These are phyloP conservation scores for Chydorus sphaericus DNA, from an alignment of 2,888 invertebrate genomes.

Conservation along the genomic window DNA sequence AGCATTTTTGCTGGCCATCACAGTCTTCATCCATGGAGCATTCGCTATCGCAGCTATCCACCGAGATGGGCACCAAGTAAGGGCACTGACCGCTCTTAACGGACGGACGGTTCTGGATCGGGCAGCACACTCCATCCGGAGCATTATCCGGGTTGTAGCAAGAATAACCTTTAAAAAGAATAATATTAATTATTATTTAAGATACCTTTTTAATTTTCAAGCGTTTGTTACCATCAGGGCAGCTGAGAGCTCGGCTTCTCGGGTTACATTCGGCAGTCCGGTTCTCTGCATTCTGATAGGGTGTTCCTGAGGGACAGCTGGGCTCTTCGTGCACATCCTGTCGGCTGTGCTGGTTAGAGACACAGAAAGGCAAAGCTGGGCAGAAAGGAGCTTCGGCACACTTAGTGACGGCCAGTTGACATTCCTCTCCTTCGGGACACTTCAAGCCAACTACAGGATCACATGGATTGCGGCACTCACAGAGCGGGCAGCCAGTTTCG, in stretches of 20 bases:
- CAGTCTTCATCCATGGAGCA: slow-evolving; percentile 65
- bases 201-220: too few relatives aligned
- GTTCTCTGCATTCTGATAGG: slow-evolving; percentile 22
- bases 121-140: slow-evolving; percentile 21
- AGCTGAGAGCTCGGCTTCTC: slow-evolving; percentile 21
- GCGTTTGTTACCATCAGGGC: too few relatives aligned
- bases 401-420: slow-evolving; percentile 13
- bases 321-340: slow-evolving; percentile 16
- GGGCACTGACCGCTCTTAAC: slow-evolving; percentile 55
- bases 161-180: too few relatives aligned
- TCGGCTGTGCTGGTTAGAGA: slow-evolving; percentile 16
- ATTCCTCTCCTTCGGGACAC: slow-evolving; percentile 43
- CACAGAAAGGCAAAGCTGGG: slow-evolving; percentile 67
- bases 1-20: slow-evolving; percentile 52
- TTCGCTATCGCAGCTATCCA: slow-evolving; percentile 55
- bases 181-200: too few relatives aligned
- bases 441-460: slow-evolving; percentile 49
- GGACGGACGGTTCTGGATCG: slow-evolving; percentile 14
- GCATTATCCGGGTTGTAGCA: slow-evolving; percentile 21
- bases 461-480: slow-evolving; percentile 69
- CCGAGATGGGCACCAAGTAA: slow-evolving; percentile 52
- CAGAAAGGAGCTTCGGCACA: slow-evolving; percentile 60
- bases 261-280: slow-evolving; percentile 24
- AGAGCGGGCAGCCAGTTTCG: slow-evolving; percentile 56
- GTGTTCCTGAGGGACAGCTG: slow-evolving; percentile 23